A percentile compares a stretch with the other conserved stretches of the same genome.
Conservation (phyloP, 2,797 vertebrate species). For the Syncerus caffer region DNA sequence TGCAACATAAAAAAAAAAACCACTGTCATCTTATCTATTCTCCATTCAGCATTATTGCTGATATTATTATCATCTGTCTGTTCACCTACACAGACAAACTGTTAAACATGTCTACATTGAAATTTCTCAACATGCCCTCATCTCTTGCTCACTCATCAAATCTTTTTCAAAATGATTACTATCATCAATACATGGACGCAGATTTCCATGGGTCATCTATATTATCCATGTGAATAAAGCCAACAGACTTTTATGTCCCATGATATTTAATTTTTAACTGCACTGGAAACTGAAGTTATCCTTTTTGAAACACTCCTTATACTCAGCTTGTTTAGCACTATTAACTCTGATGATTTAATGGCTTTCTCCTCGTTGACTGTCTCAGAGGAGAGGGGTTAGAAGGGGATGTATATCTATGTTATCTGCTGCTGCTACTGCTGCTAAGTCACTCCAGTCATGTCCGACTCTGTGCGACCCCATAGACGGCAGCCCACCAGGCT, state of each 20-base stretch:
- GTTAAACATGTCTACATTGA: neutral
- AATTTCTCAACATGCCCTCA: neutral
- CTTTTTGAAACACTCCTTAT: neutral
- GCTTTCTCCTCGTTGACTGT: neutral
- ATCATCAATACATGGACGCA: neutral
- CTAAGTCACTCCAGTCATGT: too few species aligned
- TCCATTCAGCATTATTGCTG: neutral
- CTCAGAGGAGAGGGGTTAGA: neutral
- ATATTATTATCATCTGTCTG: neutral
- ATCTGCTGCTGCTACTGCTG: too few species aligned
- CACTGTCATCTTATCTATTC: neutral
- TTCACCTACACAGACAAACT: neutral
- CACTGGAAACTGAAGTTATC: neutral
- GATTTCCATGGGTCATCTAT: neutral
- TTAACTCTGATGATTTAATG: neutral
- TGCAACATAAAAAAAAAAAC: neutral
- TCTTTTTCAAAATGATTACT: neutral
- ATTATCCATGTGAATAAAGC: neutral
- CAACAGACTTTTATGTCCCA: neutral
- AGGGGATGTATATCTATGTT: neutral
- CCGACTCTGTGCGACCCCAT: too few species aligned
- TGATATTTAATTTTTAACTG: neutral
- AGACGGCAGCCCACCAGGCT: too few species aligned
- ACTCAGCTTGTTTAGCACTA: neutral
- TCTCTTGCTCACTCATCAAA: neutral